Evolutionary conservation across 2,888 invertebrate species (phyloP).

Genomic region (Polyommatus iphigenia): DNA sequence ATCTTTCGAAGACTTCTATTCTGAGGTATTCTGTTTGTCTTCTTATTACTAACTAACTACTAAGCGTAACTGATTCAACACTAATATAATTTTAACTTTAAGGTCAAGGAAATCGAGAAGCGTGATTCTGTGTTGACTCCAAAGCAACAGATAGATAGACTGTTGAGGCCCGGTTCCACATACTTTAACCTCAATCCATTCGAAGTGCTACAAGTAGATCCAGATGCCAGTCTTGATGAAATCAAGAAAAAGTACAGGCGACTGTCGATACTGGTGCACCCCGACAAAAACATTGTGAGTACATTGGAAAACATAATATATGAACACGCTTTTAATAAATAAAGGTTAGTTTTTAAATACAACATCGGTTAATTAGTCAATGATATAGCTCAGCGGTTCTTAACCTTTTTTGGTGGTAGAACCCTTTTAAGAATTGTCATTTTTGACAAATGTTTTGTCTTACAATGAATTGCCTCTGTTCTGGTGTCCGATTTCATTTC

Average conservation of each 20-base stretch:
- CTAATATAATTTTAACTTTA: slow-evolving; percentile 35
- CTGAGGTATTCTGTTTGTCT: slow-evolving; percentile 82
- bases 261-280: slow-evolving; percentile 98
- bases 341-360: not conserved
- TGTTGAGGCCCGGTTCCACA: slow-evolving; percentile 97
- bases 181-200: slow-evolving; percentile 99
- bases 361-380: no score
- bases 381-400: no score
- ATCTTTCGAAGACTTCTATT: slow-evolving; percentile 90
- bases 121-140: slow-evolving; percentile 97
- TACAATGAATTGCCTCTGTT: no score
- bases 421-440: no score
- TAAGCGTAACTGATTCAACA: not conserved
- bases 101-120: slow-evolving; percentile 99
- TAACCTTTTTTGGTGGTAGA: no score
- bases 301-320: not conserved
- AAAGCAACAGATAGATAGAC: slow-evolving; percentile 97
- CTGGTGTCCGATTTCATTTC: no score
- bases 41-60: no score
- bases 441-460: no score
- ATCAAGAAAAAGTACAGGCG: slow-evolving; percentile 98
- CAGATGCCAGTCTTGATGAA: slow-evolving; percentile 92
- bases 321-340: not conserved
- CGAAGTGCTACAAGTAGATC: slow-evolving; percentile 95
- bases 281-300: slow-evolving; percentile 94